phyloP scores from a whole-genome alignment of 2,888 invertebrate species.

The Lasioglossum oenotherae region DNA sequence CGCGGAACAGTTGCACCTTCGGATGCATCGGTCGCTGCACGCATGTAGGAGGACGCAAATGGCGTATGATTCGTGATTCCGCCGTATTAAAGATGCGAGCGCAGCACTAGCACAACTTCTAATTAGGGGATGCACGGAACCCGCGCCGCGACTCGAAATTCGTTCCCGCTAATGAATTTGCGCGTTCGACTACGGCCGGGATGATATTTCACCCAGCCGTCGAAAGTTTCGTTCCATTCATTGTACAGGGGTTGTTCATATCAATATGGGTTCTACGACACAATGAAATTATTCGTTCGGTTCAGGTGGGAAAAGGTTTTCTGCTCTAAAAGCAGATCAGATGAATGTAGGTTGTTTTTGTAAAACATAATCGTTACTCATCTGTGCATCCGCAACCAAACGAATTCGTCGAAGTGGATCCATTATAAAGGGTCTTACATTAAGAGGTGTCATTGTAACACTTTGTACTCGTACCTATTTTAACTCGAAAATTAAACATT shows the following conservation, averaged over 20 bases:
- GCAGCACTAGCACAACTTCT: background rate
- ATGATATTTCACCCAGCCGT: background rate
- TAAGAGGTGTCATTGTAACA: too few species aligned
- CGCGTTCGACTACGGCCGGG: background rate
- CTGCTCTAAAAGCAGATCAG: too few species aligned
- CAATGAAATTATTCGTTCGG: background rate
- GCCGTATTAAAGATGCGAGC: conserved; percentile 19
- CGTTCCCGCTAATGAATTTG: conserved; percentile 18
- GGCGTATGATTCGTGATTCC: conserved; percentile 3
- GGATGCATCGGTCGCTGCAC: background rate
- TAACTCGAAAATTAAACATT: too few species aligned
- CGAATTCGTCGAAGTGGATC: too few species aligned
- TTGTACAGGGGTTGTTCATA: background rate
- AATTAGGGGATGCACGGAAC: conserved; percentile 13
- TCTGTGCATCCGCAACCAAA: too few species aligned
- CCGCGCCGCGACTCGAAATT: background rate
- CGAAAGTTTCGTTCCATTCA: background rate
- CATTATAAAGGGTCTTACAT: too few species aligned
- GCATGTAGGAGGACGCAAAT: background rate
- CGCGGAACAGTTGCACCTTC: background rate
- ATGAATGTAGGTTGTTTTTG: too few species aligned
- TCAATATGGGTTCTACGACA: background rate
- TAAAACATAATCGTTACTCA: too few species aligned
- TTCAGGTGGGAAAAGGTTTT: background rate
- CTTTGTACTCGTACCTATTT: too few species aligned